These are phyloP conservation scores for Apotomis capreana DNA, from an alignment of 2,888 invertebrate genomes.

Conservation along the genomic window DNA sequence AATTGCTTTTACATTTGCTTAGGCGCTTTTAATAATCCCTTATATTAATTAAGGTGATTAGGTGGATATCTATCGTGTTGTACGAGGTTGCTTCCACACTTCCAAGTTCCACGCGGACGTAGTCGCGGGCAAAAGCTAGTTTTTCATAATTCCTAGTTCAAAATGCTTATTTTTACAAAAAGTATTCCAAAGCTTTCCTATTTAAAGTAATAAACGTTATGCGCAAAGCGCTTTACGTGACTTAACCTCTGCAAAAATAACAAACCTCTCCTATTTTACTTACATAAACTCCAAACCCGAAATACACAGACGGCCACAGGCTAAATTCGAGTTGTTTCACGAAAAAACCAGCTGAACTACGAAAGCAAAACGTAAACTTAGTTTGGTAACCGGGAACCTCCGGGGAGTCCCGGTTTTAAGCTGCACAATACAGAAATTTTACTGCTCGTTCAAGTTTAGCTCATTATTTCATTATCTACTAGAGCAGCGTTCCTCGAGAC, in stretches of 20 bases:
- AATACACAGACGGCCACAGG: conserved; percentile 64
- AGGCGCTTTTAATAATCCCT: too few relatives aligned
- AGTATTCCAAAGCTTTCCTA: conserved; percentile 3
- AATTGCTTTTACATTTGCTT: too few relatives aligned
- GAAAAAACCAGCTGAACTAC: conserved; percentile 64
- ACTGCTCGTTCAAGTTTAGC: conserved; percentile 79
- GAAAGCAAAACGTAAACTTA: conserved; percentile 71
- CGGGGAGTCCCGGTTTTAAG: conserved; percentile 75
- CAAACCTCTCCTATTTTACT: conserved; percentile 41
- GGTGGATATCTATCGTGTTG: too few relatives aligned
- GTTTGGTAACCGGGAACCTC: conserved; percentile 71
- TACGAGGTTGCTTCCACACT: too few relatives aligned
- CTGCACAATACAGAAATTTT: conserved; percentile 79
- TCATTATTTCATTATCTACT: conserved; percentile 77
- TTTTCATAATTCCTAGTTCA: too few relatives aligned
- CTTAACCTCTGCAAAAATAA: conserved; percentile 36
- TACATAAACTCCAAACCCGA: conserved; percentile 59
- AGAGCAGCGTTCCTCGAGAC: conserved; percentile 52
- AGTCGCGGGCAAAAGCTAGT: too few relatives aligned
- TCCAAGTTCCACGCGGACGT: too few relatives aligned
- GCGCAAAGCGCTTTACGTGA: conserved; percentile 40
- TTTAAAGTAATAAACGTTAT: conserved; percentile 38
- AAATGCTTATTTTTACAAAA: background rate
- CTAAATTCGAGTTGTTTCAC: conserved; percentile 63
- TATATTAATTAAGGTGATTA: too few relatives aligned